Base-by-base conservation (phyloP, 2,888 invertebrate genomes). In the Plemyria rubiginata region DNA sequence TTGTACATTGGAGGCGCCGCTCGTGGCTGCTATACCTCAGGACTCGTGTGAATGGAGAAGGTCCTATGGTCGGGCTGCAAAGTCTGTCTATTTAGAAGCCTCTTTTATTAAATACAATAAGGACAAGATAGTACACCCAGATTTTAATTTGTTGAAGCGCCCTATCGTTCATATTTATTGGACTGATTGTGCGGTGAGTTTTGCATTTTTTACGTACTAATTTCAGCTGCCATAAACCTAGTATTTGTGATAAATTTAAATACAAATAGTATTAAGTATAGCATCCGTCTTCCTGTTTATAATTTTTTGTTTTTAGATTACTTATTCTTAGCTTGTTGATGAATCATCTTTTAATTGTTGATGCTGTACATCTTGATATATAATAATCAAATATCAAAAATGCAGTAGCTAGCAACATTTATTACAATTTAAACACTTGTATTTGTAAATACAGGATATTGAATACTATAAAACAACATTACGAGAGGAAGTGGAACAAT, bases 141-240 rank as follows among this genome's bases (percentile, higher is more conserved):
- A 95, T 82, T 95, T 96, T 88, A 96, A 96, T 80, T 94, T 99
- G 51, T 93, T 98, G 65, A 96, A 97, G 72, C 96, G 97, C 76
- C 98, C 98, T 11, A 96, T 99, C 84, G 95, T 99, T 81, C 98
- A 99, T 85, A 96, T 98, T 63, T 99, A 96, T 87, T 98, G 98
- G 96, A 98, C 97, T 22, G 98, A 99, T 84, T 98, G 98, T 94
- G 95, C 95, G 84, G 98, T 98, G 93, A 93, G 95, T 92, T 70
- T 11, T 7, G 15, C 38, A n/a, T 12, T 51, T 7, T 43, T 36
- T 45, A 11, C 49, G 28, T 5, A n/a, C n/a, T n/a, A 38, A 59
- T 32, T 49, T 13, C 16, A 8, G 15, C 7, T 22, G 22, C 1
- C 22, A 32, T 5, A 8, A n/a, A n/a, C n/a, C 32, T 8, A 8